phyloP scores from a whole-genome alignment of 2,797 vertebrate species.

The Micrastur ruficollis region DNA sequence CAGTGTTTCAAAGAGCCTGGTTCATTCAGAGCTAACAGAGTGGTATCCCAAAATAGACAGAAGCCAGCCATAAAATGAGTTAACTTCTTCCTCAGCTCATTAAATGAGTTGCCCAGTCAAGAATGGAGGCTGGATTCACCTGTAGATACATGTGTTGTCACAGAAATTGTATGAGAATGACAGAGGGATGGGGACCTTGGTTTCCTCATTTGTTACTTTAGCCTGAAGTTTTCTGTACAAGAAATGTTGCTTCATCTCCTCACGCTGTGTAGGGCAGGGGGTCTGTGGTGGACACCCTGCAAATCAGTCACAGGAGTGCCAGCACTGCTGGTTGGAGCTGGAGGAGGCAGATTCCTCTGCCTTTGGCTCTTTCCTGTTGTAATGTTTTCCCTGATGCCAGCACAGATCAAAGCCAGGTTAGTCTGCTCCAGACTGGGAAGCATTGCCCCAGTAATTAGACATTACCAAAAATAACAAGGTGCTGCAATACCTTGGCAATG shows the following conservation, averaged over 20 bases:
- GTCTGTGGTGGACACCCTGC: background rate
- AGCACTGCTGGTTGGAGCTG: background rate
- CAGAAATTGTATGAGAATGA: background rate
- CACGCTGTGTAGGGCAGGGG: background rate
- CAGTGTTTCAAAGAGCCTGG: background rate
- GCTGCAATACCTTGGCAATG: background rate
- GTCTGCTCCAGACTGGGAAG: background rate
- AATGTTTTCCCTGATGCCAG: background rate
- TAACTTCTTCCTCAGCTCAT: background rate
- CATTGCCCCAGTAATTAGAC: background rate
- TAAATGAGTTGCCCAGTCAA: background rate
- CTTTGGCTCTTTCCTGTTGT: background rate
- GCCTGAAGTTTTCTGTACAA: background rate
- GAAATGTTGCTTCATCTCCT: background rate
- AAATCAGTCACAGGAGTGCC: background rate
- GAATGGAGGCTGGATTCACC: background rate
- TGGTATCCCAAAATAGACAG: background rate
- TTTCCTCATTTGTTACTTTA: background rate
- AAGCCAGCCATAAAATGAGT: background rate
- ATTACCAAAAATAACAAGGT: background rate
- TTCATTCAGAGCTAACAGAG: background rate
- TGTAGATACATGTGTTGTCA: rapidly evolving
- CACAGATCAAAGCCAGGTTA: background rate
- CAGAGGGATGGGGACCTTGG: background rate
- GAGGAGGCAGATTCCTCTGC: background rate